Conservation (phyloP, 2,797 vertebrate genomes). For the Esox masquinongy region DNA sequence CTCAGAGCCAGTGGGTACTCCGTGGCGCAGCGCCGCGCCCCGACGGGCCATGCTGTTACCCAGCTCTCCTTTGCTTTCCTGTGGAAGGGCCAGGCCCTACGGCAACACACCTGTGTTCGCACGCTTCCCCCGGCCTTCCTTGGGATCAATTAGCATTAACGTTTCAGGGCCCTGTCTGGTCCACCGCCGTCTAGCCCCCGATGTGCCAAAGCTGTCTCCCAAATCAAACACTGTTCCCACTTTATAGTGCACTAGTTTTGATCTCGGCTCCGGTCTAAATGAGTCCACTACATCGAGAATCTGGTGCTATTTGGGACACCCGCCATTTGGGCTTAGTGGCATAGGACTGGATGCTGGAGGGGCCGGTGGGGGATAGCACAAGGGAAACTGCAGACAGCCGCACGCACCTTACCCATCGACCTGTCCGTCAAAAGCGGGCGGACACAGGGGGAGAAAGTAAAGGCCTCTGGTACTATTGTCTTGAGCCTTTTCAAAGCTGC, state of each 20-base stretch:
- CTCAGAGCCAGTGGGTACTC: conserved; percentile 53
- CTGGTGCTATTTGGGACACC: background rate
- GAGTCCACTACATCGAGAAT: background rate
- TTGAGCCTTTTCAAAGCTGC: conserved; percentile 1
- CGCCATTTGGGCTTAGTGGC: background rate
- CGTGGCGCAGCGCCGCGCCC: conserved; percentile 41
- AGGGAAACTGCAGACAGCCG: background rate
- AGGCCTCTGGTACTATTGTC: background rate
- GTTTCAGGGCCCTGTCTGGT: conserved; percentile 58
- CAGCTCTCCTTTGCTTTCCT: conserved; percentile 59
- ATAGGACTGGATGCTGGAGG: background rate
- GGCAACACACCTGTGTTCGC: conserved; percentile 78
- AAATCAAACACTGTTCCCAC: background rate
- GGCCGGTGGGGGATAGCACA: background rate
- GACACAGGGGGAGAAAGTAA: background rate
- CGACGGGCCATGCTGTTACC: conserved; percentile 59
- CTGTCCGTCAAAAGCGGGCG: conserved; percentile 1
- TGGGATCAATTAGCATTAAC: conserved; percentile 82
- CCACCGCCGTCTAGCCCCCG: conserved; percentile 59
- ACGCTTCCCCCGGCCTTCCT: conserved; percentile 56
- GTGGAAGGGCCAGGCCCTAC: conserved; percentile 57
- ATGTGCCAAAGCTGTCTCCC: conserved; percentile 33
- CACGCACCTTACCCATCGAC: background rate
- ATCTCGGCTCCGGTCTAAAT: background rate
- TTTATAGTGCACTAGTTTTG: background rate